phyloP scores from a whole-genome alignment of 2,888 invertebrate species.

The Oscheius sp. region DNA sequence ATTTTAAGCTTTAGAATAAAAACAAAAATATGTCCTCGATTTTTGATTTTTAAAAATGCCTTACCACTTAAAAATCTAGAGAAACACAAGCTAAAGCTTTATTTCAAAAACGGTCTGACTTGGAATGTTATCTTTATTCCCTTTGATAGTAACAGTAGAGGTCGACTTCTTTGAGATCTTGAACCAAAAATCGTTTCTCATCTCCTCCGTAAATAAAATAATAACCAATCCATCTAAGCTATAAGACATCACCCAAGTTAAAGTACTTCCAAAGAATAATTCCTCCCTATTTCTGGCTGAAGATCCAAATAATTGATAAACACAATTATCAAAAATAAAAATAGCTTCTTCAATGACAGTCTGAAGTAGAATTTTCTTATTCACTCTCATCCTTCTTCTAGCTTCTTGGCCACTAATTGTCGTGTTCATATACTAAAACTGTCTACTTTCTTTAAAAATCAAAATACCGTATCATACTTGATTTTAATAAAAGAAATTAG shows the following conservation, averaged over 20 bases:
- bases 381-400: background rate
- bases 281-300: background rate
- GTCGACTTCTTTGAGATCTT: too few relatives aligned
- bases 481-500: background rate
- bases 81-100: too few relatives aligned
- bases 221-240: background rate
- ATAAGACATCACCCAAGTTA: background rate
- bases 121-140: too few relatives aligned
- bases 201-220: background rate
- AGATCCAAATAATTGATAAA: background rate
- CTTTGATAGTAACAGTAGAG: too few relatives aligned
- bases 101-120: too few relatives aligned
- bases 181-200: too few relatives aligned
- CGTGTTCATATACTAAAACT: background rate
- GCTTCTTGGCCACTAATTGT: background rate
- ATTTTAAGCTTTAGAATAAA: too few relatives aligned
- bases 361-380: conserved; percentile 1
- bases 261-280: conserved; percentile 1
- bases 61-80: too few relatives aligned
- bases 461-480: background rate
- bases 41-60: too few relatives aligned
- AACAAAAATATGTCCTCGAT: too few relatives aligned
- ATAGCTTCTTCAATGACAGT: background rate
- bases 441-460: background rate
- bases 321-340: background rate